These are phyloP conservation scores for Trinectes maculatus DNA, from an alignment of 2,113 vertebrate species.

Conservation along the genomic window DNA sequence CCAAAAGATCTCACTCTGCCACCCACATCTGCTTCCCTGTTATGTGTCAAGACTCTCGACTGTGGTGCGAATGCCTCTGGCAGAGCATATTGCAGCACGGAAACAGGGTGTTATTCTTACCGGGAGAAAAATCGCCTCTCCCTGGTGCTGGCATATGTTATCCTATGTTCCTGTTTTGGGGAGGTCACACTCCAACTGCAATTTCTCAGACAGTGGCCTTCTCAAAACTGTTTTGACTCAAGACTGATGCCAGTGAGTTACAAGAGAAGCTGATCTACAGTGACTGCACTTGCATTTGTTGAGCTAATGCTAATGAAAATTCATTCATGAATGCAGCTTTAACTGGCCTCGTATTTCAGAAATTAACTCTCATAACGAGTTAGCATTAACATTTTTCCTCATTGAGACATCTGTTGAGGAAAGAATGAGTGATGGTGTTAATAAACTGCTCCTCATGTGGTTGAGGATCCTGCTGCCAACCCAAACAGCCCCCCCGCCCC, in stretches of 20 bases:
- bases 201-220: neutral
- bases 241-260: too few species aligned
- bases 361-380: neutral
- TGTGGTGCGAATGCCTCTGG: constrained; percentile 24
- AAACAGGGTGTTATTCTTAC: constrained; percentile 60
- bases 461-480: constrained; percentile 49
- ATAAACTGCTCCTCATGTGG: constrained; percentile 33
- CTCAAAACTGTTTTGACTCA: too few species aligned
- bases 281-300: too few species aligned
- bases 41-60: constrained; percentile 51
- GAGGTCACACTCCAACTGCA: constrained; percentile 6
- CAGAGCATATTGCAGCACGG: constrained; percentile 44
- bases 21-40: constrained; percentile 39
- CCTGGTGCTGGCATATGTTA: constrained; percentile 12
- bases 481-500: constrained; percentile 54
- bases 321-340: too few species aligned
- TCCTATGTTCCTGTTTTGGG: neutral
- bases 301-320: too few species aligned
- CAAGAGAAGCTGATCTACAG: neutral
- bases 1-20: constrained; percentile 25
- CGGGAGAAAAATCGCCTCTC: constrained; percentile 26
- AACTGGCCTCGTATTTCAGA: neutral
- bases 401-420: constrained; percentile 6
- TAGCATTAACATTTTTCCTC: too few species aligned
- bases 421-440: constrained; percentile 19